Percentiles rank a stretch among this genome's conserved stretches.
Conservation (phyloP, 1,140 invertebrate genomes). For the Cecropterus lyciades region DNA sequence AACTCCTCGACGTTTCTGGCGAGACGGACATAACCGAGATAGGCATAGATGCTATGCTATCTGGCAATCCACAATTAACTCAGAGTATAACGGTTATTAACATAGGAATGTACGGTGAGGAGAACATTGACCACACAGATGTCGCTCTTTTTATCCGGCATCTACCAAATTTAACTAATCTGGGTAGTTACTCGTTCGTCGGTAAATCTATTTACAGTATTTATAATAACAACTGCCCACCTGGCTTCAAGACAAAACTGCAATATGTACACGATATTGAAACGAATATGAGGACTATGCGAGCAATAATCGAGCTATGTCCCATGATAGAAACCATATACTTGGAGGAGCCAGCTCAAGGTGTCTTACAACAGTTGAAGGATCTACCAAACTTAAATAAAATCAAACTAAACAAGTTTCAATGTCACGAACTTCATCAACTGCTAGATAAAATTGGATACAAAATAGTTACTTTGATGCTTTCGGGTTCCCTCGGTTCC, state of each 20-base stretch:
- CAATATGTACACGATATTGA: constrained; percentile 86
- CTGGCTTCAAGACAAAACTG: constrained; percentile 84
- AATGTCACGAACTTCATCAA: constrained; percentile 85
- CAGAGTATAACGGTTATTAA: constrained; percentile 86
- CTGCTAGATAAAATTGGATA: constrained; percentile 84
- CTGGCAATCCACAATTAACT: constrained; percentile 77
- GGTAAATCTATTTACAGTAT: constrained; percentile 85
- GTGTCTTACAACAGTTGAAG: constrained; percentile 82
- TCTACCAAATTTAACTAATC: constrained; percentile 86
- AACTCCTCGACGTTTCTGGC: constrained; percentile 87
- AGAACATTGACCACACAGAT: constrained; percentile 86
- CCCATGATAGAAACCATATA: constrained; percentile 86
- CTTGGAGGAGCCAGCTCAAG: constrained; percentile 85
- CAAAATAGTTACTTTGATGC: constrained; percentile 85
- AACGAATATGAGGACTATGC: constrained; percentile 84
- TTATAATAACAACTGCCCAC: constrained; percentile 80
- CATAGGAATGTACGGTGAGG: constrained; percentile 87
- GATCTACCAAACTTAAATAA: constrained; percentile 82
- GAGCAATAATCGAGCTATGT: constrained; percentile 85
- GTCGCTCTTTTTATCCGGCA: constrained; percentile 85
- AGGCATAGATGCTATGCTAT: constrained; percentile 83
- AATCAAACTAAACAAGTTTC: constrained; percentile 86
- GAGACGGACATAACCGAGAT: constrained; percentile 87
- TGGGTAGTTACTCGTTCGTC: constrained; percentile 87
- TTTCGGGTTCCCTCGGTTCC: constrained; percentile 84